Percentiles rank a stretch among this genome's conserved stretches.
These are phyloP conservation scores for Drosophila ezoana DNA, from an alignment of 2,888 invertebrate species.

Conservation along the genomic window DNA sequence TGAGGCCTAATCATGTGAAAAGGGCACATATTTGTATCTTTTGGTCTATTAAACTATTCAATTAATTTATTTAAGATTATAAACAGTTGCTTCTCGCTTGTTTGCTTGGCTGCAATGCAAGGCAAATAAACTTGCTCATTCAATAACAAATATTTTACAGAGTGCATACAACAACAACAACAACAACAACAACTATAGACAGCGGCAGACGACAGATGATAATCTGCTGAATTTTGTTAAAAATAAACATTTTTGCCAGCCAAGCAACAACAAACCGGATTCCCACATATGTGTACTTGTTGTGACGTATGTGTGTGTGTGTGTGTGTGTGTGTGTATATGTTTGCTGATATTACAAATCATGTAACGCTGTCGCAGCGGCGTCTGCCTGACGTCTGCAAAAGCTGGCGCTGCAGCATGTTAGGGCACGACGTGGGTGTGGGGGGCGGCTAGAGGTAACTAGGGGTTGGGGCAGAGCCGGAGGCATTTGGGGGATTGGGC, in stretches of 20 bases:
- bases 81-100: not conserved
- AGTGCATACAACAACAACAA: conserved; percentile 43
- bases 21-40: conserved; percentile 5
- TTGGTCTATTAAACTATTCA: conserved; percentile 7
- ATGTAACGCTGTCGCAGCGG: conserved; percentile 64
- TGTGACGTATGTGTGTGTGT: conserved; percentile 1
- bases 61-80: conserved; percentile 14
- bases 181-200: conserved; percentile 17
- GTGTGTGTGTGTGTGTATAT: conserved; percentile 14
- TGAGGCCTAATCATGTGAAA: conserved; percentile 17
- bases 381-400: conserved; percentile 75
- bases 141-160: conserved; percentile 48
- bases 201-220: conserved; percentile 68
- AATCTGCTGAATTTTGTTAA: conserved; percentile 70
- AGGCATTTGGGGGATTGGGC: not conserved
- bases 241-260: conserved; percentile 64
- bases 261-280: conserved; percentile 63
- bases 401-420: conserved; percentile 10
- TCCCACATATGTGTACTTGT: conserved; percentile 32
- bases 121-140: conserved; percentile 64
- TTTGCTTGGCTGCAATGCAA: conserved; percentile 50
- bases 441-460: not conserved
- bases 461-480: not conserved
- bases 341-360: conserved; percentile 77
- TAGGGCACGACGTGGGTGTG: not conserved